These are phyloP conservation scores for Pollenia amentaria DNA, from an alignment of 2,888 invertebrate species.

Conservation along the genomic window DNA sequence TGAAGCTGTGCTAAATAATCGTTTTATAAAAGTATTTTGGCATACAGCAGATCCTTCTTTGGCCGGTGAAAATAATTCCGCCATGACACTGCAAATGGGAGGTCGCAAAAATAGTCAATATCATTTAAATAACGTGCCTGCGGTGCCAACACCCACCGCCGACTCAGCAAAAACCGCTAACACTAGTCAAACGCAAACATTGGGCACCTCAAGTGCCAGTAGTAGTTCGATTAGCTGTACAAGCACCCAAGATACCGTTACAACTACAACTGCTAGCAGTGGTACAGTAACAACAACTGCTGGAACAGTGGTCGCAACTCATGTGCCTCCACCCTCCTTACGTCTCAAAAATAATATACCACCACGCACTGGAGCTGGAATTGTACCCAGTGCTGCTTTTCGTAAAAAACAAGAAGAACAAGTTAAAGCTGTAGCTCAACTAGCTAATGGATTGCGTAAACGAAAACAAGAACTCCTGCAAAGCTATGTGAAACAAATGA, in stretches of 20 bases:
- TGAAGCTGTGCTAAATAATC: conserved; percentile 98
- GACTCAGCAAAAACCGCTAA: conserved; percentile 81
- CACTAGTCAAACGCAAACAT: conserved; percentile 74
- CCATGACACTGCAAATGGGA: conserved; percentile 75
- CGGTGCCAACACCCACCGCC: conserved; percentile 81
- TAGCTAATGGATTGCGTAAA: conserved; percentile 92
- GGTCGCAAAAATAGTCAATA: conserved; percentile 82
- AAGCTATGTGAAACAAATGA: conserved; percentile 95
- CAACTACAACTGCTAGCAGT: conserved; percentile 69
- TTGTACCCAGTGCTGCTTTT: conserved; percentile 87
- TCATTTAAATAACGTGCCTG: conserved; percentile 83
- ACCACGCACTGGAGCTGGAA: conserved; percentile 85
- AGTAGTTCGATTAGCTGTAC: conserved; percentile 52
- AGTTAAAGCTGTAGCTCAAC: conserved; percentile 90
- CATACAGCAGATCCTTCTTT: conserved; percentile 86
- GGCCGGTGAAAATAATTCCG: conserved; percentile 72
- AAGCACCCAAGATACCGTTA: conserved; percentile 59
- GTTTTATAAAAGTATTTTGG: conserved; percentile 99
- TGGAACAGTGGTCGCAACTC: conserved; percentile 76
- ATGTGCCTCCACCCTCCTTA: conserved; percentile 76
- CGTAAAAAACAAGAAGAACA: conserved; percentile 91
- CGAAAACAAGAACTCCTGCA: conserved; percentile 94
- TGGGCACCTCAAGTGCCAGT: conserved; percentile 52
- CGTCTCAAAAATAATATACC: conserved; percentile 85
- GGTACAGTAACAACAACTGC: conserved; percentile 75